Evolutionary conservation across 2,113 vertebrate species (phyloP), one percentile per base, ranked within the genome.

Genomic region (Indicator maculatus): DNA sequence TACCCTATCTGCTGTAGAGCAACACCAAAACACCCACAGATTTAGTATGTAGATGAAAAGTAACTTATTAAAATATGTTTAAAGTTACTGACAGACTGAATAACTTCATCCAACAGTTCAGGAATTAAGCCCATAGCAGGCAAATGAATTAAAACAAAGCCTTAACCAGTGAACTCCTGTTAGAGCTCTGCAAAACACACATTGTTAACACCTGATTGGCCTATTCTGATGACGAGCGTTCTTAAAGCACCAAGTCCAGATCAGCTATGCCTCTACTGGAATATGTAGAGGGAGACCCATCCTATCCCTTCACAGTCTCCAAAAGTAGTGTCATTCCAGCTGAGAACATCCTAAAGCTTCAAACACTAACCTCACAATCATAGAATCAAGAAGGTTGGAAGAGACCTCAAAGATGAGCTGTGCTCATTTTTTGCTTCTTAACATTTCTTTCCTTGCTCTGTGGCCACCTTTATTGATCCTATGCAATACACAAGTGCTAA

Each of bases 1-100:
- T 28, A 64, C 6, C 27, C 14, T 15, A 36, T 7, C 50, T 77
- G 33, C 83, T 24, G 10, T 0, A 47, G 19, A 76, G n/a, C 23
- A 79, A 41, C 41, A 28, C 4, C 11, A 75, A 71, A 90, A 58
- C 36, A 55, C 18, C 30, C 86, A 24, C 23, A 45, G 11, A 38
- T 77, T 41, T 13, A 24, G 23, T 39, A 44, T 0, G 0, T 0
- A 70, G 44, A 86, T 81, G 52, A 80, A 73, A 63, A 1, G 2
- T 11, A 59, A 58, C 80, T 83, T 50, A 71, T 59, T 58, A 44
- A 18, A 78, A n/a, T 16, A 38, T 0, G 1, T 18, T 84, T 52
- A 31, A 52, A 3, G 50, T 59, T 83, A 91, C 12, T 16, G 63
- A 73, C 55, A 92, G 71, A 65, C 39, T 41, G 71, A 69, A 69